These are phyloP conservation scores for Anomalospiza imberbis DNA, from an alignment of 2,797 vertebrate species.

Conservation along the genomic window DNA sequence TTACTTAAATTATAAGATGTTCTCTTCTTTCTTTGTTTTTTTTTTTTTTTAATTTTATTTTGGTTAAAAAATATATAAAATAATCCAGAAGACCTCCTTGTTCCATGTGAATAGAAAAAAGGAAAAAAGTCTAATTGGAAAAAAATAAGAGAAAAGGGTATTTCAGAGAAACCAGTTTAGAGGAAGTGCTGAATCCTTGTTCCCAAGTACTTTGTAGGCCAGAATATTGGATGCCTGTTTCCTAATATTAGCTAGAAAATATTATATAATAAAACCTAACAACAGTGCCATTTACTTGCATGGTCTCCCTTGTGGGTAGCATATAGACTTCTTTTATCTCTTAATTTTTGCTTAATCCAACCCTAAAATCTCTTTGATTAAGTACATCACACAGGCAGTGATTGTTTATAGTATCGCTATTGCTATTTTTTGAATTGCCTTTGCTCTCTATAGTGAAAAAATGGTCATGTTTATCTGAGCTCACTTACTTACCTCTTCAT, in stretches of 20 bases:
- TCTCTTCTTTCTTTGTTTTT: too few species aligned
- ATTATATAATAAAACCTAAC: not conserved
- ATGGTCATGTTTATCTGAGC: not conserved
- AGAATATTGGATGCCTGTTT: not conserved
- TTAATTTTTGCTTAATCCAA: not conserved
- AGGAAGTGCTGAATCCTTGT: not conserved
- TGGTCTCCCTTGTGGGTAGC: not conserved
- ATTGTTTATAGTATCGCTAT: not conserved
- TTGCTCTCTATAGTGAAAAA: not conserved
- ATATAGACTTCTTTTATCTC: not conserved
- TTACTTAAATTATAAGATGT: not conserved
- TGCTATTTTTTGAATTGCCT: not conserved
- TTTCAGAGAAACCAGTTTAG: not conserved
- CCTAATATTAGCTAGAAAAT: not conserved
- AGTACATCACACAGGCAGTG: not conserved
- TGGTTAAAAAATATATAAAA: not conserved
- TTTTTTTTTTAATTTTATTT: not conserved
- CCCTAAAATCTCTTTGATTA: not conserved
- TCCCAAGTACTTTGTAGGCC: not conserved
- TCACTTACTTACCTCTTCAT: not conserved
- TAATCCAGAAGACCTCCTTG: not conserved
- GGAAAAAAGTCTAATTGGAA: accelerated
- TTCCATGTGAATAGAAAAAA: not conserved
- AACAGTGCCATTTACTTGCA: not conserved
- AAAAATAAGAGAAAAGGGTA: not conserved